Conservation (phyloP, 1,140 invertebrate genomes). For the Trachelipus rathkii region DNA sequence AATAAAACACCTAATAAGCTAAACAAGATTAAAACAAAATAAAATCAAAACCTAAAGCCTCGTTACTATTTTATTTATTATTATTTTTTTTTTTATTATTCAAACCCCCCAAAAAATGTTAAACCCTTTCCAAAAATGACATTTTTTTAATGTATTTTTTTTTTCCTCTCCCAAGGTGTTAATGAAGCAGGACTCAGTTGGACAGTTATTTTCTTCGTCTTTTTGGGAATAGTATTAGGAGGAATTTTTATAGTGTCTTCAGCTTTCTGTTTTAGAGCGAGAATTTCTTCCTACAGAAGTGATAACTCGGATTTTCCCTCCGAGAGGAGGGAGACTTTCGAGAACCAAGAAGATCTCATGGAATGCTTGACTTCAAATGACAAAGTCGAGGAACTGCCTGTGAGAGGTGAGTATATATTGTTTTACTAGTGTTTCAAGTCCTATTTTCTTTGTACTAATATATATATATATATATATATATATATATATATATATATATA, state of each 20-base stretch:
- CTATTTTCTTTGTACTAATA: too few relatives aligned
- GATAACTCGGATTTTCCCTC: background rate
- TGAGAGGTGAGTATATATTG: background rate
- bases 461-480: too few relatives aligned
- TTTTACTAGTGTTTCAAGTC: too few relatives aligned
- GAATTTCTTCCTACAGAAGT: background rate
- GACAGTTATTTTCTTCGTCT: background rate
- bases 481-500: too few relatives aligned
- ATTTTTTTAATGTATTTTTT: background rate
- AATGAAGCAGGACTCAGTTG: background rate
- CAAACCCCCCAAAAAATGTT: too few relatives aligned
- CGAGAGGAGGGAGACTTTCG: background rate
- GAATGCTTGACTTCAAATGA: background rate
- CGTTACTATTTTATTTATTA: too few relatives aligned
- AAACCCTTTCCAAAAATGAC: too few relatives aligned
- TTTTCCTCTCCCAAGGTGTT: background rate
- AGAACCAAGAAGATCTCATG: background rate
- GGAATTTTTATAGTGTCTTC: background rate
- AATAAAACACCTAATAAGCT: too few relatives aligned
- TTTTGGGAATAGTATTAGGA: background rate
- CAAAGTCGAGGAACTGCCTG: background rate
- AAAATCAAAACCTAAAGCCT: too few relatives aligned
- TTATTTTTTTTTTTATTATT: too few relatives aligned
- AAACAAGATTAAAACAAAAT: too few relatives aligned
- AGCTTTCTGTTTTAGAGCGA: background rate